Percentiles rank a stretch among this genome's conserved stretches.
Conservation (phyloP, 2,113 vertebrate genomes). For the Cyanistes caeruleus region DNA sequence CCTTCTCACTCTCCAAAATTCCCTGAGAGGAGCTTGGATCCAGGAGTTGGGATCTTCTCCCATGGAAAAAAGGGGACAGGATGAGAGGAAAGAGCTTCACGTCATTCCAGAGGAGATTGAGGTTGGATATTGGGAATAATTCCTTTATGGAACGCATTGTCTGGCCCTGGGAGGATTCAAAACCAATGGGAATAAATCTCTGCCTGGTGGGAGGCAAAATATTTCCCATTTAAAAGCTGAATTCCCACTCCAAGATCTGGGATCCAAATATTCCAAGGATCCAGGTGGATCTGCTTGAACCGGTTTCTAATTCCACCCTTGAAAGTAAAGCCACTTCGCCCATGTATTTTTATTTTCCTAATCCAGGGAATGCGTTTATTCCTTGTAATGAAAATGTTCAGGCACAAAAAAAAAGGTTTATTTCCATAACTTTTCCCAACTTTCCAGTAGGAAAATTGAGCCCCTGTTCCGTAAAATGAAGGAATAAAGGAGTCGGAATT, state of each 20-base stretch:
- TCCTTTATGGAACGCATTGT: too few species aligned
- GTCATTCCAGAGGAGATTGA: neutral
- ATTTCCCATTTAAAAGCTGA: neutral
- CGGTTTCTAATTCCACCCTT: neutral
- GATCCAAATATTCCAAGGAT: neutral
- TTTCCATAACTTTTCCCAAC: slow-evolving; percentile 42
- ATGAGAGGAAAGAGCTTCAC: neutral
- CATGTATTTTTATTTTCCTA: neutral
- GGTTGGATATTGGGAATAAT: neutral
- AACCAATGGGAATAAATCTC: neutral
- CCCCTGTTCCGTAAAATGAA: neutral
- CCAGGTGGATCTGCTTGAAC: neutral
- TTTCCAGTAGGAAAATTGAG: slow-evolving; percentile 33
- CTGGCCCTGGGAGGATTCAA: too few species aligned
- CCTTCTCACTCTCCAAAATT: neutral
- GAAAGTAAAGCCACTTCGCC: neutral
- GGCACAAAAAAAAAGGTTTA: neutral
- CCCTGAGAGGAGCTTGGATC: neutral
- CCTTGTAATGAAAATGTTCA: slow-evolving; percentile 2
- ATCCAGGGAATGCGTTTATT: neutral
- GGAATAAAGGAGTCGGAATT: neutral
- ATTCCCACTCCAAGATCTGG: neutral
- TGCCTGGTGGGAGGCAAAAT: neutral
- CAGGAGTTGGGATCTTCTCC: neutral
- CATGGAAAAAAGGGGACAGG: neutral